These are phyloP conservation scores for Ursus arctos DNA, from an alignment of 2,113 vertebrate species.

Conservation along the genomic window DNA sequence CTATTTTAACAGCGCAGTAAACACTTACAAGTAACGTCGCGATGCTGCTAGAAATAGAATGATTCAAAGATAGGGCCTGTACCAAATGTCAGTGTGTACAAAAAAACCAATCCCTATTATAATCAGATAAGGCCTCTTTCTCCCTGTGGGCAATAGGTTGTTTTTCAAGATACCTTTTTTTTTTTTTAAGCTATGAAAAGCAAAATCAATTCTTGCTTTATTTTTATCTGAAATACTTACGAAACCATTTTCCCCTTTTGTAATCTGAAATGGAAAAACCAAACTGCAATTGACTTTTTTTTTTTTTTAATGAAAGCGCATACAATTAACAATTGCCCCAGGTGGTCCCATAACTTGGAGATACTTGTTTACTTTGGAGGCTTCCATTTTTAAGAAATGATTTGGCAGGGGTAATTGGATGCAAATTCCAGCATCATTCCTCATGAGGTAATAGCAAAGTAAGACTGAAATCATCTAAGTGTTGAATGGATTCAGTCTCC, in stretches of 20 bases:
- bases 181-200: constrained; percentile 53
- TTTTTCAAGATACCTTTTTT: constrained; percentile 43
- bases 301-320: neutral
- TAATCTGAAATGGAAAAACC: constrained; percentile 43
- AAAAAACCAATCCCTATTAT: constrained; percentile 74
- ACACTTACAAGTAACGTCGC: neutral
- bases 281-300: neutral
- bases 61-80: constrained; percentile 52
- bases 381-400: neutral
- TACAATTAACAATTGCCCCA: neutral
- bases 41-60: constrained; percentile 55
- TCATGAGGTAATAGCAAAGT: neutral
- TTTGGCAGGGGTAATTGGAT: neutral
- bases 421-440: neutral
- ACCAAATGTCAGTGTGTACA: constrained; percentile 66
- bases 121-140: constrained; percentile 75
- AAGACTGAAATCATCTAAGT: neutral
- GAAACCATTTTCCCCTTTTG: neutral
- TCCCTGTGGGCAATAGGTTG: neutral
- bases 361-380: neutral
- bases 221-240: constrained; percentile 66
- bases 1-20: constrained; percentile 68
- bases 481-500: neutral
- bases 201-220: constrained; percentile 70
- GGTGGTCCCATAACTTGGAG: neutral